Conservation (phyloP, 2,113 vertebrate species). For the Paramisgurnus dabryanus region DNA sequence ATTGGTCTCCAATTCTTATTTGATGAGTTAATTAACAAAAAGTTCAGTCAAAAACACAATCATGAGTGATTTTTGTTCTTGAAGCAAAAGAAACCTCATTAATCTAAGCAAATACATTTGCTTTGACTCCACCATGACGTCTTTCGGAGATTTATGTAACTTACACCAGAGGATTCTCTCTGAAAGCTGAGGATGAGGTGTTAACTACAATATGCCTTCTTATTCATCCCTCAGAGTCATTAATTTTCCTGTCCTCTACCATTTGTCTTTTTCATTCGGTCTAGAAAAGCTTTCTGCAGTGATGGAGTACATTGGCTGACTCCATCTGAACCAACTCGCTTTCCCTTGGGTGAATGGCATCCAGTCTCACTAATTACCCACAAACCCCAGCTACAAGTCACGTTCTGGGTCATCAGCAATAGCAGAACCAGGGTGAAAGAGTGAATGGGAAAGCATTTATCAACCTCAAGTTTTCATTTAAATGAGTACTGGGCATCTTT, state of each 20-base stretch:
- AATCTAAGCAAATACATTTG: neutral
- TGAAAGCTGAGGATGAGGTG: neutral
- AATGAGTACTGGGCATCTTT: neutral
- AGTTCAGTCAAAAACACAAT: neutral
- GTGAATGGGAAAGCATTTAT: constrained; percentile 16
- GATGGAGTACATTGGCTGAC: constrained; percentile 19
- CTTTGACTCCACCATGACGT: too few relatives aligned
- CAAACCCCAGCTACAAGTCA: constrained; percentile 1
- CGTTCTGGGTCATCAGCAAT: constrained; percentile 46
- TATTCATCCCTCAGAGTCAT: constrained; percentile 36
- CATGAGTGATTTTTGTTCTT: neutral
- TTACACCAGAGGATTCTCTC: neutral
- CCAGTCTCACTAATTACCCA: constrained; percentile 42
- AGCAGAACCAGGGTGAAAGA: constrained; percentile 21
- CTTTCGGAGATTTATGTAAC: neutral
- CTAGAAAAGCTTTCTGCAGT: constrained; percentile 35
- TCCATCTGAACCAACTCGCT: constrained; percentile 28
- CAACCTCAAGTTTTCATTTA: constrained; percentile 1
- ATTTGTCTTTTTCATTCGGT: constrained; percentile 38
- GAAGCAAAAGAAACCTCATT: neutral
- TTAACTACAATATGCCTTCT: constrained; percentile 27
- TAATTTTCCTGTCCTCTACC: constrained; percentile 7
- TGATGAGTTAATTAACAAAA: too few relatives aligned
- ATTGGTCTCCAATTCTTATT: too few relatives aligned
- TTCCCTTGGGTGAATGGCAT: constrained; percentile 42